phyloP scores from a whole-genome alignment of 1,140 invertebrate species.

The Papilio polytes region DNA sequence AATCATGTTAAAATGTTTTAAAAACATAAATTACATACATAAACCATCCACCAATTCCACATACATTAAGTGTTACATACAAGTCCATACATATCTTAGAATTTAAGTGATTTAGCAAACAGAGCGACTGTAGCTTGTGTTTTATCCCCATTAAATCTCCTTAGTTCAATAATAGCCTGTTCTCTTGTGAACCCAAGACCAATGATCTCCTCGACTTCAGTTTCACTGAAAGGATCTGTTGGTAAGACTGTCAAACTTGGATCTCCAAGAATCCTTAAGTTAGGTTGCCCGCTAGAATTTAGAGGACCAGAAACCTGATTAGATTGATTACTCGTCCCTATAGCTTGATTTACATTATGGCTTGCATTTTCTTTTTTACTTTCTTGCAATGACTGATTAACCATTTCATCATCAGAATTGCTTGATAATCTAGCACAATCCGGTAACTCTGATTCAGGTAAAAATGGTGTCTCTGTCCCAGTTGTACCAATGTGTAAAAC shows the following conservation, averaged over 20 bases:
- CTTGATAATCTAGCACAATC: slow-evolving; percentile 82
- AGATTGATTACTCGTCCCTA: neutral
- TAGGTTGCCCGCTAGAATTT: slow-evolving; percentile 10
- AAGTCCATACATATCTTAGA: slow-evolving; percentile 58
- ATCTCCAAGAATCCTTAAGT: slow-evolving; percentile 50
- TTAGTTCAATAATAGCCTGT: slow-evolving; percentile 89
- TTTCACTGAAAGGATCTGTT: slow-evolving; percentile 89
- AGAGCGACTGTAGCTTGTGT: slow-evolving; percentile 91
- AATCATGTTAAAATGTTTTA: neutral
- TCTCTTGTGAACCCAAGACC: slow-evolving; percentile 90
- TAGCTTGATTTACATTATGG: slow-evolving; percentile 31
- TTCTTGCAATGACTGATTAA: neutral
- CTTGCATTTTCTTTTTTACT: slow-evolving; percentile 81
- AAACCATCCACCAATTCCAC: neutral
- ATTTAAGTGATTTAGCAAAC: slow-evolving; percentile 93
- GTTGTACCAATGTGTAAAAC: slow-evolving; percentile 97
- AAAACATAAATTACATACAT: neutral
- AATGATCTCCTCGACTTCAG: slow-evolving; percentile 89
- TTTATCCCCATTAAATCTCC: slow-evolving; percentile 92
- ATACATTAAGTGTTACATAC: neutral
- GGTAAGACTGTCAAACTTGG: slow-evolving; percentile 76
- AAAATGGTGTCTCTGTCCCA: slow-evolving; percentile 95
- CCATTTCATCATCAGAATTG: slow-evolving; percentile 89
- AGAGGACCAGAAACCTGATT: neutral
- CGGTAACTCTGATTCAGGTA: slow-evolving; percentile 94